Percentiles rank a stretch among this genome's conserved stretches.
phyloP scores from a whole-genome alignment of 2,113 vertebrate genomes.

The Scomber scombrus region DNA sequence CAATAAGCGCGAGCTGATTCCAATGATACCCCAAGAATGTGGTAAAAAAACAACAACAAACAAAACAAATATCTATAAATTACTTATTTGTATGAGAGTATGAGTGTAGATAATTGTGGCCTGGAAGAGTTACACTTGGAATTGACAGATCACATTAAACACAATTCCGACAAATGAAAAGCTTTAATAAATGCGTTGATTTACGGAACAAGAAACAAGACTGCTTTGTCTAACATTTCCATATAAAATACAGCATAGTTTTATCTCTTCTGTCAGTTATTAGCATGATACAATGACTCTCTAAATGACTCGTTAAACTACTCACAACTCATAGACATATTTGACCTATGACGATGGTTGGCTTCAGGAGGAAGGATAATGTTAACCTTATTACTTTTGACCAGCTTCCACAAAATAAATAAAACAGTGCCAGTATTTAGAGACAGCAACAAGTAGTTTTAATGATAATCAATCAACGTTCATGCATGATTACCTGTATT shows the following conservation, averaged over 20 bases:
- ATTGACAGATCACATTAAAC: background rate
- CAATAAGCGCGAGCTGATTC: background rate
- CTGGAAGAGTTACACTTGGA: background rate
- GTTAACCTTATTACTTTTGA: too few relatives aligned
- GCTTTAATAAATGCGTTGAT: background rate
- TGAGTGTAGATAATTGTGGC: background rate
- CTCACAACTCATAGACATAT: background rate
- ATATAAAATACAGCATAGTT: too few relatives aligned
- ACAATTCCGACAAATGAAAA: slow-evolving; percentile 14
- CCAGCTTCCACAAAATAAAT: too few relatives aligned
- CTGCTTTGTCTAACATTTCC: too few relatives aligned
- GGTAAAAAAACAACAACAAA: background rate
- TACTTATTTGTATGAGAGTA: background rate
- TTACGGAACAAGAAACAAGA: too few relatives aligned
- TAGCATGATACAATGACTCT: background rate
- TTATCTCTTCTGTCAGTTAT: background rate
- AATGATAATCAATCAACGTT: too few relatives aligned
- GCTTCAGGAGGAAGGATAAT: too few relatives aligned
- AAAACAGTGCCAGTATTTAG: too few relatives aligned
- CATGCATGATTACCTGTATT: too few relatives aligned
- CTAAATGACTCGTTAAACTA: background rate
- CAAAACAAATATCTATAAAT: background rate
- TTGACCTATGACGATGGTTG: background rate
- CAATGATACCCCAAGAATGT: background rate
- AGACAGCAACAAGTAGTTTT: too few relatives aligned